A percentile compares a stretch with the other conserved stretches of the same genome.
Evolutionary conservation across 2,797 vertebrate species (phyloP).

Genomic region (Mormyrops boulengeri): DNA sequence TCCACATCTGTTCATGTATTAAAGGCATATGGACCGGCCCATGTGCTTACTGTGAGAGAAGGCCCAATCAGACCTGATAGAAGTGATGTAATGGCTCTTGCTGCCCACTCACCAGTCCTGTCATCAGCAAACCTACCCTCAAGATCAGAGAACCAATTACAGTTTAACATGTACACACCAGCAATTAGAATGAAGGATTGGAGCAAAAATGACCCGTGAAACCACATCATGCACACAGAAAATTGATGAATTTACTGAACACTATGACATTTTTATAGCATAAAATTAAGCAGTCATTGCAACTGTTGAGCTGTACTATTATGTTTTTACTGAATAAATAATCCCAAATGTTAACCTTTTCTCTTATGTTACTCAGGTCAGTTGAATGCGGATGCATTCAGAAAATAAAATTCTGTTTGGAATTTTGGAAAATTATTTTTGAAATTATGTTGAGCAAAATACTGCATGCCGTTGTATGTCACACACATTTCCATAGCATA

Average conservation of each 20-base stretch:
- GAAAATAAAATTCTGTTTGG: not conserved
- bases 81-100: conserved; percentile 65
- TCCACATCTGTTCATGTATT: conserved; percentile 69
- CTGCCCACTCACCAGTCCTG: conserved; percentile 54
- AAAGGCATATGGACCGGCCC: conserved; percentile 64
- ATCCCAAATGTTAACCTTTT: not conserved
- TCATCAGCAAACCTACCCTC: conserved; percentile 51
- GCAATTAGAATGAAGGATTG: not conserved
- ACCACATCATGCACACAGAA: not conserved
- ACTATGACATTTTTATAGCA: not conserved
- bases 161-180: not conserved
- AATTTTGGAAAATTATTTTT: not conserved
- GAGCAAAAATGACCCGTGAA: not conserved
- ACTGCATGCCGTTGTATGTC: not conserved
- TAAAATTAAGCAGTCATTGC: conserved; percentile 22
- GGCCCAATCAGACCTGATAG: conserved; percentile 67
- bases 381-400: not conserved
- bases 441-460: not conserved
- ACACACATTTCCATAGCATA: not conserved
- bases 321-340: not conserved
- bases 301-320: not conserved
- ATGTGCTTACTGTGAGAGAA: conserved; percentile 36
- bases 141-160: conserved; percentile 1
- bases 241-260: not conserved
- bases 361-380: not conserved